These are phyloP conservation scores for Oligia fasciuncula DNA, from an alignment of 2,888 invertebrate genomes.

Conservation along the genomic window DNA sequence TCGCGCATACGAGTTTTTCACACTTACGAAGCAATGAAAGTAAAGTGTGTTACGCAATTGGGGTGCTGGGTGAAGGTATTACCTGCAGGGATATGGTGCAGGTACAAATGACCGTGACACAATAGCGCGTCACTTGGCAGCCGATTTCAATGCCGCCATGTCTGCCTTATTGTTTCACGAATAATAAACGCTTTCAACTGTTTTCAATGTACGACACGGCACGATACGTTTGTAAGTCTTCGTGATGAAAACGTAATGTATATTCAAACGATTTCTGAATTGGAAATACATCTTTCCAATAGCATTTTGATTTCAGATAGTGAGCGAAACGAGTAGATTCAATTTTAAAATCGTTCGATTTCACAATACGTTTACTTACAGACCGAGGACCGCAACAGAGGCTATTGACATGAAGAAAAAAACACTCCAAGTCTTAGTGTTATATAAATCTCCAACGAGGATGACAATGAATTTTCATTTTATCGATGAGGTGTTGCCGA, in stretches of 20 bases:
- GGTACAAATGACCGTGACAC: slow-evolving; percentile 27
- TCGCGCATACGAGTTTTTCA: no score
- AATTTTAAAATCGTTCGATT: not conserved
- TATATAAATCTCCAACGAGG: not conserved
- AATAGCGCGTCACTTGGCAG: slow-evolving; percentile 60
- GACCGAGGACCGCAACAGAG: not conserved
- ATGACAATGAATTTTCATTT: not conserved
- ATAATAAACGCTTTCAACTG: slow-evolving; percentile 58
- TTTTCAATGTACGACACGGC: slow-evolving; percentile 19
- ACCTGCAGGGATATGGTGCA: slow-evolving; percentile 3
- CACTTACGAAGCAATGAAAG: not conserved
- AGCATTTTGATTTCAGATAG: not conserved
- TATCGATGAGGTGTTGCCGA: not conserved
- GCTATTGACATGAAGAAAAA: not conserved
- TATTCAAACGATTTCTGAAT: not conserved
- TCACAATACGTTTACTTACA: not conserved
- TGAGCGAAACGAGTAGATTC: not conserved
- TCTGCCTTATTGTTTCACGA: slow-evolving; percentile 65
- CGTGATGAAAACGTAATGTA: not conserved
- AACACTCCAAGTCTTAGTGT: not conserved
- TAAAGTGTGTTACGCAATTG: not conserved
- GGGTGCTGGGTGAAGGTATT: not conserved
- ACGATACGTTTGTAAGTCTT: slow-evolving; percentile 4
- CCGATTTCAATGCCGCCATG: slow-evolving; percentile 57
- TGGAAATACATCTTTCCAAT: not conserved